Conservation (phyloP, 2,888 invertebrate species). For the Brenthis daphne region DNA sequence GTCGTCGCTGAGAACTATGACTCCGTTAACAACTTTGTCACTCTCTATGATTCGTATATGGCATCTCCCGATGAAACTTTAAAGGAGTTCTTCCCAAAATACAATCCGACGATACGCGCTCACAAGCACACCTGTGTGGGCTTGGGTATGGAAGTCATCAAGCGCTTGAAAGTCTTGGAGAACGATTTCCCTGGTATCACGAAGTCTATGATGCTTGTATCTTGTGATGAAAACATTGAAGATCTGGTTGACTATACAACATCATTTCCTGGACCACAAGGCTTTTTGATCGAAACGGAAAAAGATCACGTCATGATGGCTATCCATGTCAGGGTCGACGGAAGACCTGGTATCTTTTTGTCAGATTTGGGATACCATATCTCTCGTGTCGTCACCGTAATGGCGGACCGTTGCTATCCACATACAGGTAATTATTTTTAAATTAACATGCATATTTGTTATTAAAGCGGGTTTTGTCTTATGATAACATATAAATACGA, state of each 20-base stretch:
- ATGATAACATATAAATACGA: background rate
- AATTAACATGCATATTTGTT: background rate
- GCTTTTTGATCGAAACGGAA: constrained; percentile 86
- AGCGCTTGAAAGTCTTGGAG: constrained; percentile 83
- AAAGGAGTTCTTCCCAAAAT: constrained; percentile 90
- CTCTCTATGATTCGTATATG: constrained; percentile 85
- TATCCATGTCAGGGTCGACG: constrained; percentile 87
- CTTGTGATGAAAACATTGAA: constrained; percentile 93
- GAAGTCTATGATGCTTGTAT: constrained; percentile 88
- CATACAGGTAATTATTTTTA: constrained; percentile 85
- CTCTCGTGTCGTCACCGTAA: constrained; percentile 92
- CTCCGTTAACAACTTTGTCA: constrained; percentile 92
- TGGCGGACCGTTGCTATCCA: constrained; percentile 93
- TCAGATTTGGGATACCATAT: constrained; percentile 96
- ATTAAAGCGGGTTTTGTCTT: background rate
- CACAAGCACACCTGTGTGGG: constrained; percentile 95
- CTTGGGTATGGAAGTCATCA: constrained; percentile 91
- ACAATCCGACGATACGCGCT: constrained; percentile 91
- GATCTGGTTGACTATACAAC: constrained; percentile 84
- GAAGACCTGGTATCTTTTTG: constrained; percentile 89
- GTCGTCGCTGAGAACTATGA: constrained; percentile 94
- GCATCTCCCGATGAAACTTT: constrained; percentile 86
- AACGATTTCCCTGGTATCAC: constrained; percentile 86
- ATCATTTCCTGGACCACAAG: constrained; percentile 82
- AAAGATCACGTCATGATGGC: constrained; percentile 95